A percentile compares a stretch with the other conserved stretches of the same genome.
phyloP scores from a whole-genome alignment of 2,888 invertebrate species.

The Dicranocentrus wangi region DNA sequence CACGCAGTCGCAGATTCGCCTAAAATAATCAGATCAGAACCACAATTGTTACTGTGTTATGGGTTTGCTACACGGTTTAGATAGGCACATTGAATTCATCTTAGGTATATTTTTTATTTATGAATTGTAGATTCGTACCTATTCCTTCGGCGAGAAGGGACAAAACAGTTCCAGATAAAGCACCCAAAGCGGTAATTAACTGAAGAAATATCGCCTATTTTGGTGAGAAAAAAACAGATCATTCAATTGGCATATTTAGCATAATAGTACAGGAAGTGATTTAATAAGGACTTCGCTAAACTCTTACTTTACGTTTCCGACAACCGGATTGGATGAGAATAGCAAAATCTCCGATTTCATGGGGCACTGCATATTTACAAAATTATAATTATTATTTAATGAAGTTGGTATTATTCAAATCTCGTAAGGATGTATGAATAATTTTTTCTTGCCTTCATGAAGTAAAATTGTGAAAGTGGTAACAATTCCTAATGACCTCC shows the following conservation, averaged over 20 bases:
- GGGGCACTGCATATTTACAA: constrained; percentile 80
- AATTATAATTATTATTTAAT: background rate
- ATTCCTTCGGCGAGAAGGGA: constrained; percentile 88
- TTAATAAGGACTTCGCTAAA: no score
- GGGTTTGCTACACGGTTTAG: no score
- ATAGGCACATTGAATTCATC: no score
- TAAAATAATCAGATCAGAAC: no score
- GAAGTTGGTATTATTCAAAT: background rate
- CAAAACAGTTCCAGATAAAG: constrained; percentile 91
- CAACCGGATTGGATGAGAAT: constrained; percentile 98
- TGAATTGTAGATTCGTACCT: no score
- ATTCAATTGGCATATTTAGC: background rate
- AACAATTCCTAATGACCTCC: constrained; percentile 87
- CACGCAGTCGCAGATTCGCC: constrained; percentile 85
- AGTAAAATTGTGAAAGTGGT: constrained; percentile 96
- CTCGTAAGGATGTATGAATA: background rate
- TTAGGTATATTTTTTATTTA: no score
- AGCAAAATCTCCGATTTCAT: constrained; percentile 99
- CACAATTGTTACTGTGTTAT: no score
- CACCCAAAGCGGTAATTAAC: constrained; percentile 94
- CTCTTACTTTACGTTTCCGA: constrained; percentile 83
- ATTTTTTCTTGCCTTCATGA: constrained; percentile 82
- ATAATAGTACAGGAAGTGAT: no score
- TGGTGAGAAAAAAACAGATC: background rate
- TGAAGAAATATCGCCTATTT: constrained; percentile 92